A percentile compares a stretch with the other conserved stretches of the same genome.
These are phyloP conservation scores for Baccha elongata DNA, from an alignment of 2,888 invertebrate species.

Conservation along the genomic window DNA sequence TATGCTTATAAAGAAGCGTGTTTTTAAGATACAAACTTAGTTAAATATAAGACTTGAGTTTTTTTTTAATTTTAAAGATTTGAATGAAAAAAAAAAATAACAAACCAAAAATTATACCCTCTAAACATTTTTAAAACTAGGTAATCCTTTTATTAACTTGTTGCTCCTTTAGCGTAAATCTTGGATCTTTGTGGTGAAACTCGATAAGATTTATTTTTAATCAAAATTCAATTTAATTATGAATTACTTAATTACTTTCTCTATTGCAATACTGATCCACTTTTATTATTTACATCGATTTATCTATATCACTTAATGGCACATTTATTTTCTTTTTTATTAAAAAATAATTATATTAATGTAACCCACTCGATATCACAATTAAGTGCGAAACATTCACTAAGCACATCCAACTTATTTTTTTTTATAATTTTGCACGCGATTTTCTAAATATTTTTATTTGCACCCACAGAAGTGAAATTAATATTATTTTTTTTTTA, in stretches of 20 bases:
- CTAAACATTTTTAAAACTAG: too few relatives aligned
- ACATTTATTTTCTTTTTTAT: constrained; percentile 15
- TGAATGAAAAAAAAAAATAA: too few relatives aligned
- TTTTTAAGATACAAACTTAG: too few relatives aligned
- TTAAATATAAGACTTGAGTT: too few relatives aligned
- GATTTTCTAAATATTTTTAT: constrained; percentile 15
- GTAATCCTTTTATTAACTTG: too few relatives aligned
- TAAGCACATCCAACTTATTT: constrained; percentile 30
- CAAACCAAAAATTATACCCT: too few relatives aligned
- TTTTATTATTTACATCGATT: not conserved
- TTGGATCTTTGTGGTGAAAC: too few relatives aligned
- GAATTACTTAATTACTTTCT: constrained; percentile 35
- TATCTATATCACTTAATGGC: constrained; percentile 2
- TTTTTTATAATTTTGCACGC: constrained; percentile 56
- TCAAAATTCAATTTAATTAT: too few relatives aligned
- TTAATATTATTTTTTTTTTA: constrained; percentile 5
- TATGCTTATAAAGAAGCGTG: too few relatives aligned
- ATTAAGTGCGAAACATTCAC: constrained; percentile 37
- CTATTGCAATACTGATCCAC: constrained; percentile 26
- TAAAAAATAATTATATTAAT: constrained; percentile 32
- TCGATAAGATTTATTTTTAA: too few relatives aligned
- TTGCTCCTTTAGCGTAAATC: too few relatives aligned
- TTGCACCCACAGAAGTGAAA: constrained; percentile 6
- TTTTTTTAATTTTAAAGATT: too few relatives aligned
- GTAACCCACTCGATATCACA: constrained; percentile 29